Conservation (phyloP, 2,888 invertebrate species). For the Dolichomitus sp. region DNA sequence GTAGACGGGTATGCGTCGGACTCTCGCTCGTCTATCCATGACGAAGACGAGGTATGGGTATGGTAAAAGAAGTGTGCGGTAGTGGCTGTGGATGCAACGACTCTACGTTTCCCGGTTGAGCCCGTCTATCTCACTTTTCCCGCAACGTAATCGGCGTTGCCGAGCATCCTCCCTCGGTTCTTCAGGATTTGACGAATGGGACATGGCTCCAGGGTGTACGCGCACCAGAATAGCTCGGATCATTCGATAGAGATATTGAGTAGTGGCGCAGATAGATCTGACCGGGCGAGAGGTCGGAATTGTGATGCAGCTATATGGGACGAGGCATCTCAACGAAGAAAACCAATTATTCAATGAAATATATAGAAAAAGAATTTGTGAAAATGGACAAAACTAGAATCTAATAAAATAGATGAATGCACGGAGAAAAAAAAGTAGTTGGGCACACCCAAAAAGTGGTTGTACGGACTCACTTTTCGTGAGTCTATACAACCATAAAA, state of each 20-base stretch:
- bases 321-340: neutral
- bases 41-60: constrained; percentile 38
- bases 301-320: neutral
- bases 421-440: too few relatives aligned
- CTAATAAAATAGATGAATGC: too few relatives aligned
- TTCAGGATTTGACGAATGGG: constrained; percentile 46
- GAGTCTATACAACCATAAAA: too few relatives aligned
- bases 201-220: constrained; percentile 26
- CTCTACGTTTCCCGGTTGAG: constrained; percentile 35
- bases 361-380: neutral
- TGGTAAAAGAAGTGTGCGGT: constrained; percentile 20
- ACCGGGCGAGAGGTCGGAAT: neutral
- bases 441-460: too few relatives aligned
- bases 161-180: constrained; percentile 41
- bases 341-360: neutral
- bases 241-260: neutral
- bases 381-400: neutral
- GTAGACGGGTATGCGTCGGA: constrained; percentile 38
- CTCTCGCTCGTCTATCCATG: constrained; percentile 46
- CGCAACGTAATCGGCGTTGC: constrained; percentile 39
- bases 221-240: constrained; percentile 14
- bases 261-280: neutral
- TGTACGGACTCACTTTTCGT: too few relatives aligned
- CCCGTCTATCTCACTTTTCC: constrained; percentile 22
- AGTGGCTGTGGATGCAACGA: constrained; percentile 22